A percentile compares a stretch with the other conserved stretches of the same genome.
phyloP scores from a whole-genome alignment of 1,140 invertebrate genomes.

The Pseudoatta argentina region DNA sequence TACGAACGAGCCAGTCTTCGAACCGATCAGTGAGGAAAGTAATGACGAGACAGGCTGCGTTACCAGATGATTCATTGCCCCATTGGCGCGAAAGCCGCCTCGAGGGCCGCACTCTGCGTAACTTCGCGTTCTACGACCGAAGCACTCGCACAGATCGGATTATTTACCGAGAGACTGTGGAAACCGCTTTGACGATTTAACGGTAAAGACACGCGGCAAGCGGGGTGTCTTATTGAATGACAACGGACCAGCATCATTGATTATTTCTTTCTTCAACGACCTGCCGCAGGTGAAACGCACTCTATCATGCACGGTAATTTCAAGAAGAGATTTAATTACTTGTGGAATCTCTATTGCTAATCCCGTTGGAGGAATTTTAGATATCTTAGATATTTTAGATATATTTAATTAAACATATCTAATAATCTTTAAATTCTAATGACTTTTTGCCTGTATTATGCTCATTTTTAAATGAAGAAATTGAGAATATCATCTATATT shows the following conservation, averaged over 20 bases:
- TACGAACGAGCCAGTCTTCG: slow-evolving; percentile 57
- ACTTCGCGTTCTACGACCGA: not conserved
- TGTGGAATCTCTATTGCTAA: not conserved
- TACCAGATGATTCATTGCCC: slow-evolving; percentile 75
- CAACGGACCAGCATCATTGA: slow-evolving; percentile 22
- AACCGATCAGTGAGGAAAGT: slow-evolving; percentile 72
- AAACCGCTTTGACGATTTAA: slow-evolving; percentile 72
- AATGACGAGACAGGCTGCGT: slow-evolving; percentile 76
- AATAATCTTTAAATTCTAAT: not conserved
- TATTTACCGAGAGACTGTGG: slow-evolving; percentile 68
- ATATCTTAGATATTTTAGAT: not conserved
- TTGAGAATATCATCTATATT: not conserved
- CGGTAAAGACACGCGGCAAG: slow-evolving; percentile 59
- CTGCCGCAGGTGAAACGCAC: not conserved
- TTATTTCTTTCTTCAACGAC: not conserved
- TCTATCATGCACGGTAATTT: slow-evolving; percentile 18
- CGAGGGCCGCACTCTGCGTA: slow-evolving; percentile 29
- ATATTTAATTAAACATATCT: not conserved
- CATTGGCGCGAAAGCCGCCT: slow-evolving; percentile 60
- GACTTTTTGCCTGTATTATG: not conserved
- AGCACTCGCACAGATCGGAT: slow-evolving; percentile 60
- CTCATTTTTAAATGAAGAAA: not conserved
- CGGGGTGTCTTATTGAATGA: not conserved
- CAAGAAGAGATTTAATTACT: slow-evolving; percentile 3
- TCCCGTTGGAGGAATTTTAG: not conserved